Conservation (phyloP, 2,888 invertebrate genomes). For the Erebia aethiops region DNA sequence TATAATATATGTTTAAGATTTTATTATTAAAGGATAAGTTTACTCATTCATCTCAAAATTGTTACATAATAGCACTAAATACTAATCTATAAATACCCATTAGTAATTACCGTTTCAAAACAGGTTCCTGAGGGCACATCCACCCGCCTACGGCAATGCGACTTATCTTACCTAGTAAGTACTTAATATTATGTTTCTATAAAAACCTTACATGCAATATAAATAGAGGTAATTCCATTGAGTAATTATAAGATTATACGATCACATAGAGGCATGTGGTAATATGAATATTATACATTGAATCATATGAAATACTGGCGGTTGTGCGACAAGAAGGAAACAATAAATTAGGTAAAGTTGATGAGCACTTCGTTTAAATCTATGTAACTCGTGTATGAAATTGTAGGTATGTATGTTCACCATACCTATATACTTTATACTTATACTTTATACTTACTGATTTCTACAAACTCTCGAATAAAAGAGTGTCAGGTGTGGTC, state of each 20-base stretch:
- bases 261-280: slow-evolving; percentile 3
- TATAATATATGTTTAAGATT: too few species aligned
- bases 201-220: slow-evolving; percentile 33
- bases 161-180: slow-evolving; percentile 21
- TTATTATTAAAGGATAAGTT: not conserved
- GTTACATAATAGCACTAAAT: slow-evolving; percentile 7
- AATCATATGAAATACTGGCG: not conserved
- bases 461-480: too few species aligned
- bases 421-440: too few species aligned
- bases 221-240: slow-evolving; percentile 37
- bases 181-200: slow-evolving; percentile 27
- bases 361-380: not conserved
- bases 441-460: too few species aligned
- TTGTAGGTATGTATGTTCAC: too few species aligned
- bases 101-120: slow-evolving; percentile 22
- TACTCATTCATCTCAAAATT: not conserved
- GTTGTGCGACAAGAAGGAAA: not conserved
- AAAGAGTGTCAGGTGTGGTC: too few species aligned
- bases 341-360: not conserved
- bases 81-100: not conserved
- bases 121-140: slow-evolving; percentile 25
- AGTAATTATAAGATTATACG: slow-evolving; percentile 30
- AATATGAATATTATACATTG: slow-evolving; percentile 12
- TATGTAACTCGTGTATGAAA: too few species aligned
- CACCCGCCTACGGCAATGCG: slow-evolving; percentile 24